A percentile compares a stretch with the other conserved stretches of the same genome.
These are phyloP conservation scores for Echinops telfairi DNA, from an alignment of 2,113 vertebrate genomes.

Conservation along the genomic window DNA sequence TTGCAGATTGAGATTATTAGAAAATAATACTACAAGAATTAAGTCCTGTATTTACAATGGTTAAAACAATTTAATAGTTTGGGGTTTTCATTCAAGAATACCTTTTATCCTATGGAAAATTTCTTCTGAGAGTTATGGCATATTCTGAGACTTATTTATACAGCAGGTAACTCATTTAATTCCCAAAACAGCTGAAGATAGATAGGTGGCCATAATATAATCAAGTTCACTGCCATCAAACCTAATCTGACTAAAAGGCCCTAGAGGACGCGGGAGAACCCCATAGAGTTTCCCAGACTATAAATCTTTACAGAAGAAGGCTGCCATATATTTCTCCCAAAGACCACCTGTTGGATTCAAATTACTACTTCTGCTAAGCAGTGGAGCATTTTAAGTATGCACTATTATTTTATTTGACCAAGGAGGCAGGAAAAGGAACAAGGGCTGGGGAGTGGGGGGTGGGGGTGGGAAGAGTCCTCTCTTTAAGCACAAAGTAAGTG, in stretches of 20 bases:
- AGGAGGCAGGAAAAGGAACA: too few species aligned
- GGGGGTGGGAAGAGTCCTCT: not conserved
- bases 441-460: not conserved
- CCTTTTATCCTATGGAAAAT: constrained; percentile 58
- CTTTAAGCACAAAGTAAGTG: constrained; percentile 43
- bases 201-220: constrained; percentile 25
- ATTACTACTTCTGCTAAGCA: not conserved
- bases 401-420: too few species aligned
- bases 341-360: not conserved
- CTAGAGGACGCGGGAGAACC: not conserved
- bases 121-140: constrained; percentile 64
- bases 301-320: not conserved
- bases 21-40: constrained; percentile 75
- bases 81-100: constrained; percentile 38
- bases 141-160: constrained; percentile 65
- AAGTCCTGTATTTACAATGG: constrained; percentile 65
- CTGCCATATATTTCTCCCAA: not conserved
- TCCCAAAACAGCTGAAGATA: constrained; percentile 48
- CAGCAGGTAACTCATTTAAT: not conserved
- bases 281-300: not conserved
- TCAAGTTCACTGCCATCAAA: not conserved
- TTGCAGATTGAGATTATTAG: constrained; percentile 78
- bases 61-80: constrained; percentile 48
- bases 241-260: not conserved
- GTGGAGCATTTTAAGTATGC: too few species aligned